Conservation (phyloP, 2,797 vertebrate genomes). For the Tapera naevia region DNA sequence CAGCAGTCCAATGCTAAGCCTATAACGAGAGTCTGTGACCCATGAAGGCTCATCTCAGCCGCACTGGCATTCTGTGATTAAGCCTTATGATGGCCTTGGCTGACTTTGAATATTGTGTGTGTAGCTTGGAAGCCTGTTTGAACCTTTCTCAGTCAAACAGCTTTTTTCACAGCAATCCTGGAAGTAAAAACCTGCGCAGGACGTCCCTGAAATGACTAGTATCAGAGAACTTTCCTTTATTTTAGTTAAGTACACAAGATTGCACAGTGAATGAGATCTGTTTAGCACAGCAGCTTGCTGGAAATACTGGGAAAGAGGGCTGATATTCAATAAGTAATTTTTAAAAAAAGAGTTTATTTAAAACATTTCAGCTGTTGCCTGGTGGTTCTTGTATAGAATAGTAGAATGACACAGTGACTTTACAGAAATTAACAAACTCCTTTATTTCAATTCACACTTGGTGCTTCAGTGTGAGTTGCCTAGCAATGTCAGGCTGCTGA, state of each 20-base stretch:
- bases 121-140: neutral
- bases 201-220: neutral
- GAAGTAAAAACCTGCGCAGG: neutral
- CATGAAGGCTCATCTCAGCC: neutral
- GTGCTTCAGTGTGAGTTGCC: neutral
- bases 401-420: neutral
- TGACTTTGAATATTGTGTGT: neutral
- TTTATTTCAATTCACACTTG: neutral
- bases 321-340: neutral
- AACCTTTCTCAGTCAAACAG: neutral
- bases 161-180: neutral
- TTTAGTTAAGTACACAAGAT: neutral
- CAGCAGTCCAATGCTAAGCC: neutral
- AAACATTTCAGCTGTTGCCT: neutral
- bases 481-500: neutral
- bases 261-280: neutral
- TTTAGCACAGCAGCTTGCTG: neutral
- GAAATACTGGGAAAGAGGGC: neutral
- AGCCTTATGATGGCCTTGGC: neutral
- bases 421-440: neutral
- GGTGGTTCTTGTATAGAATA: neutral
- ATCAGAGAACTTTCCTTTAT: neutral
- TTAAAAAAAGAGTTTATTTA: neutral
- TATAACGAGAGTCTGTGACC: neutral
- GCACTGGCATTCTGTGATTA: neutral